Evolutionary conservation across 2,888 invertebrate species (phyloP).

Genomic region (Calliphora vomitoria): DNA sequence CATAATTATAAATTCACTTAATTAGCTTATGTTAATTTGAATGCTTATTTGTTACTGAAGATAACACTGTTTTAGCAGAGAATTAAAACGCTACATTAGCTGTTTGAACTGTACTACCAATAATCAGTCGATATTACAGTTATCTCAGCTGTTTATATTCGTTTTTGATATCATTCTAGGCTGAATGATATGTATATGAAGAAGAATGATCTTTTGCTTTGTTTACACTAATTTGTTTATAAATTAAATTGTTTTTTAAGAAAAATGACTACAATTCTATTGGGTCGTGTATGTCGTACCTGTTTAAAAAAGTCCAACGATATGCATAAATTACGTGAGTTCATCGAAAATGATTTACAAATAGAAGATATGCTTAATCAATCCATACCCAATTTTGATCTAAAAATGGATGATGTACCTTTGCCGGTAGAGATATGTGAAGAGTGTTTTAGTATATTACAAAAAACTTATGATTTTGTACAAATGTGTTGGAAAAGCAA

Average conservation of each 20-base stretch:
- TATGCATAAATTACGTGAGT: conserved; percentile 50
- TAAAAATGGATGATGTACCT: background rate
- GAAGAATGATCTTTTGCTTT: no score
- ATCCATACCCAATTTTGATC: conserved; percentile 37
- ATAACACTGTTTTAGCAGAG: no score
- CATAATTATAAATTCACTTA: no score
- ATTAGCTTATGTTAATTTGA: no score
- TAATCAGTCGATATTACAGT: no score
- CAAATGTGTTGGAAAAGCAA: conserved; percentile 33
- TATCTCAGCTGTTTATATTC: no score
- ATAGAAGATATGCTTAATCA: conserved; percentile 46
- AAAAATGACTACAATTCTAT: conserved; percentile 31
- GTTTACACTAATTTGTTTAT: background rate
- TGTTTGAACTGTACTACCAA: no score
- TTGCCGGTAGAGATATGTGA: conserved; percentile 47
- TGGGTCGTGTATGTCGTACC: conserved; percentile 60
- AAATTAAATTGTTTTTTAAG: background rate
- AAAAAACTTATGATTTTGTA: conserved; percentile 22
- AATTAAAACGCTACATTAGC: no score
- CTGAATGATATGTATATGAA: no score
- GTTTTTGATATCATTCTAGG: no score
- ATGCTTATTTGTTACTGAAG: no score
- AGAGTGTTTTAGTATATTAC: conserved; percentile 25
- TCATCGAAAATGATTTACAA: background rate
- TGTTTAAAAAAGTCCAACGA: conserved; percentile 42